Evolutionary conservation across 2,888 invertebrate genomes (phyloP), one percentile per base, ranked within the genome.

Genomic region (Ormyrus thymus): DNA sequence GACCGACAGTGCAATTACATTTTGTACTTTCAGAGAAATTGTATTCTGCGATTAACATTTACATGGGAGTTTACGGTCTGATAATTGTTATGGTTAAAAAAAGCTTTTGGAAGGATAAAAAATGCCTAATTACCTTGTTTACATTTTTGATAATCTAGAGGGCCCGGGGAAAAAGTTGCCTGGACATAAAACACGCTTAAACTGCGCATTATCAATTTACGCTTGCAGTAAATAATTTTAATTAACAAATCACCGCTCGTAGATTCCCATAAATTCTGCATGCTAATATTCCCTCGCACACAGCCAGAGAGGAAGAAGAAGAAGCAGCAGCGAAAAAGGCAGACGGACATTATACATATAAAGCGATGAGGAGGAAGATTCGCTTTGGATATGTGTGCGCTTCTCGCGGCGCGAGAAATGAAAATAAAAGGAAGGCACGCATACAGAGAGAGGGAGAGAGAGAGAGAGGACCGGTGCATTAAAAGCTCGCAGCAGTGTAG

Each of bases 391-490:
- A n/a, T 58, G 65, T 59, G 15, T 50, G 48, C 61, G 61, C 29
- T 29, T 29, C 29, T 29, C 29, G 29, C 29, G 43, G 66, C 55
- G 66, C 45, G 59, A 72, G 53, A 62, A 64, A 73, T 15, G 11
- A 56, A 69, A 78, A 73, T 72, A 78, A 78, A 77, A 78, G 56
- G 45, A 77, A 62, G 75, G 29, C 59, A 58, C 56, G 53, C 59
- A 53, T 43, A 65, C 1, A 9, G 45, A 15, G 8, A 29, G 6
- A 71, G 7, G 11, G 13, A 11, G 15, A 9, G 56, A 50, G 50
- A 8, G 55, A 29, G 68, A 48, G 50, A 51, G 10, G 51, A 56
- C 43, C 46, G 43, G 53, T 9, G 61, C 51, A 13, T 5, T 7
- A 15, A 62, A 72, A 71, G 59, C 59, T 8, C 45, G 70, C 61